These are phyloP conservation scores for Osmoderma eremita DNA, from an alignment of 2,888 invertebrate genomes.

Conservation along the genomic window DNA sequence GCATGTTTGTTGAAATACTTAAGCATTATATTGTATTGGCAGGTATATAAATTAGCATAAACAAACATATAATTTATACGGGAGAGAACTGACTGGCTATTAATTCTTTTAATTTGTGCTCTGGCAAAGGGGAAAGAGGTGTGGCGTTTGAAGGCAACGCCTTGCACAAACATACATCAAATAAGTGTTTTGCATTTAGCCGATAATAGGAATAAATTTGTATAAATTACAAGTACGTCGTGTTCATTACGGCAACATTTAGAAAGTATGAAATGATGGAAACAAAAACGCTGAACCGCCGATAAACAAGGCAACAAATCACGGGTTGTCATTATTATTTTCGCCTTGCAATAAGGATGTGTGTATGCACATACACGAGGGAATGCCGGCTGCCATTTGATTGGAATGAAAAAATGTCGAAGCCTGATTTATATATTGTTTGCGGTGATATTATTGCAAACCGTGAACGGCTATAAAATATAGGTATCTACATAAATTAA, in stretches of 20 bases:
- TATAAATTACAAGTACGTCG: conserved; percentile 38
- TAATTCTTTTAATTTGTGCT: conserved; percentile 28
- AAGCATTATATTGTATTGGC: neutral
- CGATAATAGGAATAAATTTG: conserved; percentile 43
- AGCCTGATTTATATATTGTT: conserved; percentile 23
- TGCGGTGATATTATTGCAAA: conserved; percentile 19
- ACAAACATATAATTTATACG: conserved; percentile 10
- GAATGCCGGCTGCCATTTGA: conserved; percentile 23
- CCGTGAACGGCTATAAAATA: neutral
- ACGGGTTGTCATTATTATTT: conserved; percentile 32
- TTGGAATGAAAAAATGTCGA: conserved; percentile 13
- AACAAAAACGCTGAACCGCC: conserved; percentile 29
- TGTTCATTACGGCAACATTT: conserved; percentile 32
- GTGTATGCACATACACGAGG: conserved; percentile 3
- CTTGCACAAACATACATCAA: conserved; percentile 39
- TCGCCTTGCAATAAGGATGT: conserved; percentile 29
- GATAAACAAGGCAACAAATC: conserved; percentile 33
- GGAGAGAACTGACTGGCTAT: conserved; percentile 33
- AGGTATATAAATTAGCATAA: conserved; percentile 7
- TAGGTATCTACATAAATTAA: neutral
- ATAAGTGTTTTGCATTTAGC: conserved; percentile 42
- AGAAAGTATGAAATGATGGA: conserved; percentile 35
- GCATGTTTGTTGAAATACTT: neutral
- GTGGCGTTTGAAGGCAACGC: conserved; percentile 42
- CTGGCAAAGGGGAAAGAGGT: conserved; percentile 36